Conservation (phyloP, 2,113 vertebrate genomes). For the Eulemur macaco region DNA sequence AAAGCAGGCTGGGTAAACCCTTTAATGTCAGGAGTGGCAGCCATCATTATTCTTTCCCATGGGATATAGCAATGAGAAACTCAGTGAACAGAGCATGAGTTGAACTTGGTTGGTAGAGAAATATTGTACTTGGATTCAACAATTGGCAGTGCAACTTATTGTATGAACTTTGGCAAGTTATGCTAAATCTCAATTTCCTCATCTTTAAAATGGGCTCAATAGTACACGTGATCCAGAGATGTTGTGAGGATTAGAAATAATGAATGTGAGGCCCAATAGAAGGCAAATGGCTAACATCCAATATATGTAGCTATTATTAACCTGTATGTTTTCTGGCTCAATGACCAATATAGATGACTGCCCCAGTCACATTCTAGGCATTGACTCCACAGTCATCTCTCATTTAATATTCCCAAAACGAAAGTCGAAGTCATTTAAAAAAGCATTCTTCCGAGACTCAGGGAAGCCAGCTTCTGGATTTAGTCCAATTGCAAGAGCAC, state of each 20-base stretch:
- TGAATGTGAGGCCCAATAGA: not conserved
- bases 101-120: not conserved
- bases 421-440: not conserved
- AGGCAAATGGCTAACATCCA: not conserved
- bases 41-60: not conserved
- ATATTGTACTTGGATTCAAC: not conserved
- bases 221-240: not conserved
- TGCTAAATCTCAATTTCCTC: not conserved
- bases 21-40: not conserved
- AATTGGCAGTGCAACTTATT: not conserved
- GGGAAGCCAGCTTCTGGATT: not conserved
- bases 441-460: not conserved
- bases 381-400: not conserved
- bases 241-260: not conserved
- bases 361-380: not conserved
- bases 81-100: not conserved
- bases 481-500: not conserved
- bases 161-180: not conserved
- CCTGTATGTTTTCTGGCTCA: not conserved
- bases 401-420: not conserved
- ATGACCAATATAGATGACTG: not conserved
- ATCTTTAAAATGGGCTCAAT: not conserved
- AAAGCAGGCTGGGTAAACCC: not conserved
- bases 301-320: not conserved
- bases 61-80: not conserved